phyloP scores from a whole-genome alignment of 1,140 invertebrate genomes.

The Cydia strobilella region DNA sequence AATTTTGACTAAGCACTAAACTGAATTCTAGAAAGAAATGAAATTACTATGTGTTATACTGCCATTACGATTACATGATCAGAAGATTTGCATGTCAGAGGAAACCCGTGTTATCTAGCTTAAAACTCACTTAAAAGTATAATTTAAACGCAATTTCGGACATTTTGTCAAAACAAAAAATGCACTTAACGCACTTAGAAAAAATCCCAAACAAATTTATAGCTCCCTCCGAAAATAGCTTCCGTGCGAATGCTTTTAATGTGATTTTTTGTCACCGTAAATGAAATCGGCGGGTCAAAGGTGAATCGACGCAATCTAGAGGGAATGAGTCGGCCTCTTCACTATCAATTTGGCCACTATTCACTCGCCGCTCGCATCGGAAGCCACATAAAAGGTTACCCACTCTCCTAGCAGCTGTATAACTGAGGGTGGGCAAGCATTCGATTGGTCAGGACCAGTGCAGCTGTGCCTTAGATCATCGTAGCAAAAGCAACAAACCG shows the following conservation, averaged over 20 bases:
- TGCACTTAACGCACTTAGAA: neutral
- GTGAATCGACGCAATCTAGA: slow-evolving; percentile 52
- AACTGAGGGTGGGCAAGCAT: neutral
- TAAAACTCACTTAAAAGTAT: no score
- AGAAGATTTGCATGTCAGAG: no score
- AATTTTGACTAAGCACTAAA: no score
- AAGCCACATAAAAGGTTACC: slow-evolving; percentile 59
- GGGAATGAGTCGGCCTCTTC: slow-evolving; percentile 59
- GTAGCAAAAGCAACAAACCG: neutral
- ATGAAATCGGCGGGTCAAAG: slow-evolving; percentile 18
- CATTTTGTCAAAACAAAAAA: neutral
- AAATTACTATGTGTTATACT: no score
- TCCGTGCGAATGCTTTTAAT: slow-evolving; percentile 26
- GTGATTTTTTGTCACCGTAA: slow-evolving; percentile 26
- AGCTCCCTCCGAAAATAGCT: neutral
- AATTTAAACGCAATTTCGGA: no score
- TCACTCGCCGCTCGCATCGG: slow-evolving; percentile 54
- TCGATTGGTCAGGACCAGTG: neutral
- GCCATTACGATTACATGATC: no score
- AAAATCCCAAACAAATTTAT: neutral
- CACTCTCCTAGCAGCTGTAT: slow-evolving; percentile 37
- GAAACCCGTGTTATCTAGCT: no score
- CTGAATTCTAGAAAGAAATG: no score
- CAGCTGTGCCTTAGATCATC: neutral
- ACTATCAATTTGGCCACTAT: slow-evolving; percentile 65